Evolutionary conservation across 2,888 invertebrate species (phyloP), one percentile per base, ranked within the genome.

Genomic region (Folsomia manolachei): DNA sequence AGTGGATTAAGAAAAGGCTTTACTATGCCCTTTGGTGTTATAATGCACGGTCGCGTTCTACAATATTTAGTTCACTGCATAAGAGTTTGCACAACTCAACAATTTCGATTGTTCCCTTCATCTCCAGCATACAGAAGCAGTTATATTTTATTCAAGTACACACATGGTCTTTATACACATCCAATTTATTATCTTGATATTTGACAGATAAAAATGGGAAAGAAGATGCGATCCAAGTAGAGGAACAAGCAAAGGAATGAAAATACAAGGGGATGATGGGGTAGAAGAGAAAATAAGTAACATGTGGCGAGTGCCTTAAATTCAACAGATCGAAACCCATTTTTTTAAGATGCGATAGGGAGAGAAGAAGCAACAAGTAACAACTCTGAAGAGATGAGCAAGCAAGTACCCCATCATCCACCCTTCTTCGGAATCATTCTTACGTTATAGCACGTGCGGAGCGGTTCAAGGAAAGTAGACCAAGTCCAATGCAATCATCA

Each of bases 401-500:
- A 39, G n/a, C n/a, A 39, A 39, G 39, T 39, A 39, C 39, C 39
- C 39, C 39, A 39, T 39, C 39, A 14, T 39, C 39, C 39, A 39
- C 39, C 39, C 39, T 39, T 39, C 39, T 39, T 39, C 14, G 14
- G 39, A 39, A 9, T 39, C 39, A 39, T 39, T 39, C n/a, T n/a
- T n/a, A n/a, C n/a, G n/a, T n/a, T 39, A 60, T 73, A 76, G 79
- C 79, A 79, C 79, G 79, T 79, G 79, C 79, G 78, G 75, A 79
- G 77, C 76, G 76, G 74, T 39, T 39, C 39, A 39, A 39, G 39
- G 14, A 39, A 39, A 9, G 39, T 39, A 39, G 39, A 39, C 39
- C 39, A 39, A 39, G 39, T 39, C 39, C 39, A 39, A 39, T 14
- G 39, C 39, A 39, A 39, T 39, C 39, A 39, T 39, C 39, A 39